These are phyloP conservation scores for Corella eumyota DNA, from an alignment of 23 tunicate species.

Conservation along the genomic window DNA sequence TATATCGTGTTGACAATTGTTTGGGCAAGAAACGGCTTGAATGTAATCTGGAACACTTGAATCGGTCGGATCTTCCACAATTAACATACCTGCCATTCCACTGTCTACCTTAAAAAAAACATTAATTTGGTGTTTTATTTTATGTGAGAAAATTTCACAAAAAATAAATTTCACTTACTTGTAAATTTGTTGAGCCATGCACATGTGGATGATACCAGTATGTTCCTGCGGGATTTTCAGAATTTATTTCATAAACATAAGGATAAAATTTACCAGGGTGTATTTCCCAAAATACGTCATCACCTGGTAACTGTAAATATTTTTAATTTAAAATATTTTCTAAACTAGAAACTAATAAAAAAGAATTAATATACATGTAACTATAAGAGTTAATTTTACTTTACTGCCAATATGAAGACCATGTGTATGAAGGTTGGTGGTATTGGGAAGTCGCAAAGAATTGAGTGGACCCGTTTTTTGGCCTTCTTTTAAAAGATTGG, in stretches of 20 bases:
- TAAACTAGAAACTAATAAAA: background rate
- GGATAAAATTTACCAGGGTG: slow-evolving; percentile 14
- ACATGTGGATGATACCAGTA: slow-evolving; percentile 84
- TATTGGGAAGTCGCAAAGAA: slow-evolving; percentile 35
- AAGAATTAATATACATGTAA: background rate
- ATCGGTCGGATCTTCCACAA: slow-evolving; percentile 40
- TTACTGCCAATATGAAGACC: slow-evolving; percentile 63
- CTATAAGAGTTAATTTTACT: slow-evolving; percentile 1
- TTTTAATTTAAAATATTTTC: background rate
- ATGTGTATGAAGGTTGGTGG: slow-evolving; percentile 68
- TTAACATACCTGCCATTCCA: slow-evolving; percentile 79
- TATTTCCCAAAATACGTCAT: slow-evolving; percentile 36
- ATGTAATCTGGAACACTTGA: slow-evolving; percentile 19
- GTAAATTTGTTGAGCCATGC: slow-evolving; percentile 58
- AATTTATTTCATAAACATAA: slow-evolving; percentile 29
- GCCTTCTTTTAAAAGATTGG: slow-evolving; percentile 6
- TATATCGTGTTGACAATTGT: slow-evolving; percentile 52
- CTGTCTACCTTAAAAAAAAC: slow-evolving; percentile 35
- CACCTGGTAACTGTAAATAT: slow-evolving; percentile 28
- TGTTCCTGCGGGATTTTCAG: slow-evolving; percentile 54
- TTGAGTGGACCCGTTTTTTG: slow-evolving; percentile 10
- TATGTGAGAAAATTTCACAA: background rate
- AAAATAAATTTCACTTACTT: slow-evolving; percentile 17
- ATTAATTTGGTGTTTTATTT: background rate
- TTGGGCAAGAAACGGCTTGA: slow-evolving; percentile 50